Evolutionary conservation across 1,140 invertebrate species (phyloP), one percentile per base, ranked within the genome.

Genomic region (Drosophila tropicalis): DNA sequence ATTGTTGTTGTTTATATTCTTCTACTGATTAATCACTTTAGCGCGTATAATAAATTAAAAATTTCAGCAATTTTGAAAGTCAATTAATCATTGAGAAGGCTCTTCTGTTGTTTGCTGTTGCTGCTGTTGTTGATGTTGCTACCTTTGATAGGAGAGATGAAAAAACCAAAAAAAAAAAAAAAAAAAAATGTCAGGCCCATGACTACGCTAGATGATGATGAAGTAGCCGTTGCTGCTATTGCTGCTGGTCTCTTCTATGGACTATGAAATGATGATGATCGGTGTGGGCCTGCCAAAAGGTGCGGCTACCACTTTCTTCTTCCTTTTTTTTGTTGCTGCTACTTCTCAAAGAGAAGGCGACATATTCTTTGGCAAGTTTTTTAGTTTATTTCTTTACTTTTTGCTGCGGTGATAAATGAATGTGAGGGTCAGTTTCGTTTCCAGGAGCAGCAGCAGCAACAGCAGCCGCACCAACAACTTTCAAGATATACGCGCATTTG

Each of bases 51-150:
- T 91, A 91, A 91, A 91, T 91, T 91, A 91, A 91, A 90, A 91
- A 91, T 91, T 91, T 91, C 89, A 91, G 89, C 89, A 89, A 91
- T 91, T 91, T 91, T 91, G 89, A 91, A 90, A 91, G 89, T 91
- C 89, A 91, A 91, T 91, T 91, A 91, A 91, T 91, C 89, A 91
- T 91, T 77, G 79, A 60, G 75, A 79, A 76, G 78, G 73, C 72
- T 77, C 69, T 67, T 73, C 64, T 71, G 68, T 70, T 82, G 75
- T 78, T 77, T 79, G 76, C 76, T 76, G 71, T 62, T 67, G 72
- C 70, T 64, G 65, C 51, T 63, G 61, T 40, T 62, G 55, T 61
- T 68, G 73, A 47, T 80, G 78, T 81, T 81, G 81, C 67, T 82
- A 77, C 78, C 72, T 75, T 77, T 79, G 55, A 54, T 57, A 72